These are phyloP conservation scores for Gryon sp. DNA, from an alignment of 1,140 invertebrate species.

Conservation along the genomic window DNA sequence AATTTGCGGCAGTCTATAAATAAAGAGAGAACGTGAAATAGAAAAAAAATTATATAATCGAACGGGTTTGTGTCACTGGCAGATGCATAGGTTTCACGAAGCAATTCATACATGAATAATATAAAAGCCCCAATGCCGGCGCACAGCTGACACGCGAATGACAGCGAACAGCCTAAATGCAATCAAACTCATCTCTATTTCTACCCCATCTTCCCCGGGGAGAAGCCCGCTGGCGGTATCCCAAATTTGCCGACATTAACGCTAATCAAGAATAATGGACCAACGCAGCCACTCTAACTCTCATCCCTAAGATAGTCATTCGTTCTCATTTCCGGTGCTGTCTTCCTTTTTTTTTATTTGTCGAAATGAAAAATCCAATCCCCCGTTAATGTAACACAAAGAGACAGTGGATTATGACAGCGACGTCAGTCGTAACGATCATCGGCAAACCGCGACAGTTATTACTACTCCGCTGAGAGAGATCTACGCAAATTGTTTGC, in stretches of 20 bases:
- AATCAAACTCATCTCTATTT: slow-evolving; percentile 45
- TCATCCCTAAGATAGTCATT: slow-evolving; percentile 49
- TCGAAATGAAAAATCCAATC: slow-evolving; percentile 38
- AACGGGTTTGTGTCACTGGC: slow-evolving; percentile 10
- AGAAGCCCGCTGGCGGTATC: slow-evolving; percentile 2
- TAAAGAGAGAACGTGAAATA: too few species aligned
- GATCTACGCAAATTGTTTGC: slow-evolving; percentile 41
- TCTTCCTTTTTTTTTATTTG: too few species aligned
- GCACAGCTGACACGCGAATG: slow-evolving; percentile 38
- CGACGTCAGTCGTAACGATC: slow-evolving; percentile 31
- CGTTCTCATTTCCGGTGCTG: slow-evolving; percentile 50
- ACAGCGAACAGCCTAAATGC: slow-evolving; percentile 39
- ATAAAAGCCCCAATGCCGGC: slow-evolving; percentile 21
- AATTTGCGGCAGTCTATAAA: slow-evolving; percentile 6
- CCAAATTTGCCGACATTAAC: slow-evolving; percentile 56
- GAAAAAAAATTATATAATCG: slow-evolving; percentile 38
- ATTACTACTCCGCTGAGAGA: slow-evolving; percentile 33
- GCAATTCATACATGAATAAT: slow-evolving; percentile 11
- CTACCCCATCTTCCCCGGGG: background rate
- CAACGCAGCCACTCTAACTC: slow-evolving; percentile 13
- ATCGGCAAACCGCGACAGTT: slow-evolving; percentile 17
- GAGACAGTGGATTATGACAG: slow-evolving; percentile 19
- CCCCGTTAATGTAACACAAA: slow-evolving; percentile 10
- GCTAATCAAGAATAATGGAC: slow-evolving; percentile 63
- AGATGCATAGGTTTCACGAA: slow-evolving; percentile 11